Evolutionary conservation across 2,113 vertebrate species (phyloP).

Genomic region (Clupea harengus): DNA sequence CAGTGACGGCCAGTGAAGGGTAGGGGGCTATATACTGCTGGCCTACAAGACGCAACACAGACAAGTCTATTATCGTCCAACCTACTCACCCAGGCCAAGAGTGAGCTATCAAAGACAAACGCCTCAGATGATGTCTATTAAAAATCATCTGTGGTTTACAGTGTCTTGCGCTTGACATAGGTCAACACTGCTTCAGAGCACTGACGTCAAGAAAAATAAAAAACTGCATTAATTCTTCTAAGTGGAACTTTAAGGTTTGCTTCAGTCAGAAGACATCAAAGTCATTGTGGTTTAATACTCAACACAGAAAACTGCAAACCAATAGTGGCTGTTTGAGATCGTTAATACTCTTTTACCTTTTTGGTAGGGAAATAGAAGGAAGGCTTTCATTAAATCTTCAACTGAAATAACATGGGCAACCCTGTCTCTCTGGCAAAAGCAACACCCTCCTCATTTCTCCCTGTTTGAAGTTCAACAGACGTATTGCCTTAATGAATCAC

Average conservation of each 20-base stretch:
- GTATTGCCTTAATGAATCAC: slow-evolving; percentile 1
- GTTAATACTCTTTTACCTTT: neutral
- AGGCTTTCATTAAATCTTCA: neutral
- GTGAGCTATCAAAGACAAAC: slow-evolving; percentile 5
- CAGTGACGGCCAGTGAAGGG: slow-evolving; percentile 3
- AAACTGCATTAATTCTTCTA: neutral
- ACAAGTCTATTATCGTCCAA: neutral
- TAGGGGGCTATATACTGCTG: neutral
- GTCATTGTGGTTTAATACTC: neutral
- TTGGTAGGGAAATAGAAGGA: neutral
- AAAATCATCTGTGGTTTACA: neutral
- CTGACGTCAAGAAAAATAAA: neutral
- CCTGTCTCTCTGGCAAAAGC: neutral
- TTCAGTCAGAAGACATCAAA: neutral
- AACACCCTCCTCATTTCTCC: neutral
- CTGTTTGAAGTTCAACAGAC: neutral
- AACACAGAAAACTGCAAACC: neutral
- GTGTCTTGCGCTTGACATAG: neutral
- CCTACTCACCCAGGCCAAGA: slow-evolving; percentile 18
- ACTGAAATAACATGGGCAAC: neutral
- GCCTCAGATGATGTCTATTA: neutral
- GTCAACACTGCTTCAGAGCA: neutral
- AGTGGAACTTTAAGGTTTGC: too few species aligned
- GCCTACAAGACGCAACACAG: neutral
- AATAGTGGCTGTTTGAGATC: neutral